Conservation (phyloP, 2,888 invertebrate species). For the Trichacis sp. region DNA sequence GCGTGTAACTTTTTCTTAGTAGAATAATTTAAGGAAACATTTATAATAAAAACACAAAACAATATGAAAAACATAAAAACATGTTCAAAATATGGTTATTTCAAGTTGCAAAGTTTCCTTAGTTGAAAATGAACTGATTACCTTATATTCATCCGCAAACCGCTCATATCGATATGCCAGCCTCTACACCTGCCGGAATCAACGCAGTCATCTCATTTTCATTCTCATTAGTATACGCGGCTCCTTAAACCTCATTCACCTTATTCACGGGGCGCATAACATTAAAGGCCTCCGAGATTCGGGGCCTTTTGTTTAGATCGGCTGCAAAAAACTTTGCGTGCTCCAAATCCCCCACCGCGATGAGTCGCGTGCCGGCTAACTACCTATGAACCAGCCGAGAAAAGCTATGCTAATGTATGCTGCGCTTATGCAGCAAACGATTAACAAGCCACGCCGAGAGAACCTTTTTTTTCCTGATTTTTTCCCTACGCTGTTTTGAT, state of each 20-base stretch:
- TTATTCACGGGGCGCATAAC: slow-evolving; percentile 57
- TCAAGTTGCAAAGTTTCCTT: too few relatives aligned
- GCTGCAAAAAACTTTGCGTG: slow-evolving; percentile 51
- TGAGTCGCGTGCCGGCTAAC: slow-evolving; percentile 56
- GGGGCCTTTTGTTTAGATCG: slow-evolving; percentile 42
- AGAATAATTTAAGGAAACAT: too few relatives aligned
- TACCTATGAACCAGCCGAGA: slow-evolving; percentile 54
- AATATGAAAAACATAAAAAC: too few relatives aligned
- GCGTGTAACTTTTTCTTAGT: too few relatives aligned
- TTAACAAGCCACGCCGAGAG: slow-evolving; percentile 8
- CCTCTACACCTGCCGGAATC: slow-evolving; percentile 62
- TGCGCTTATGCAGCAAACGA: slow-evolving; percentile 37
- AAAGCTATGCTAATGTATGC: slow-evolving; percentile 56
- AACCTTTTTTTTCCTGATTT: slow-evolving; percentile 12
- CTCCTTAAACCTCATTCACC: slow-evolving; percentile 33
- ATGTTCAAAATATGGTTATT: too few relatives aligned
- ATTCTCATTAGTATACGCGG: slow-evolving; percentile 65
- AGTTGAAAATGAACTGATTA: too few relatives aligned
- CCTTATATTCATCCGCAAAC: too few relatives aligned
- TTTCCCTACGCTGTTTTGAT: slow-evolving; percentile 4
- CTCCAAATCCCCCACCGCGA: slow-evolving; percentile 42
- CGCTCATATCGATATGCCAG: too few relatives aligned
- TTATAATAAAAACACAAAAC: too few relatives aligned
- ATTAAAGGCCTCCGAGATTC: slow-evolving; percentile 50
- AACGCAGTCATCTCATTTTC: slow-evolving; percentile 66